Evolutionary conservation across 1,140 invertebrate genomes (phyloP), one percentile per base, ranked within the genome.

Genomic region (Leptestheria dahalacensis): DNA sequence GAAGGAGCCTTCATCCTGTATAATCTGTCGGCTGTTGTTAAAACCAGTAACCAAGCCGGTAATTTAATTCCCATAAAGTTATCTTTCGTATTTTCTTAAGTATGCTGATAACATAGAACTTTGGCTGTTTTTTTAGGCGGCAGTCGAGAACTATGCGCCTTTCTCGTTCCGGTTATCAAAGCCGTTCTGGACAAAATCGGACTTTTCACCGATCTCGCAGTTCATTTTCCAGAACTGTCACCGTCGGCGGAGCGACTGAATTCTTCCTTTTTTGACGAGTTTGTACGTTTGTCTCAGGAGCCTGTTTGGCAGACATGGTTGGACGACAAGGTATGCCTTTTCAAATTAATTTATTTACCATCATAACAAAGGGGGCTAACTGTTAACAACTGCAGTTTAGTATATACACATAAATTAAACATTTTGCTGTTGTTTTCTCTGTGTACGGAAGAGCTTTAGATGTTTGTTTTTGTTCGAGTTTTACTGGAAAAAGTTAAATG

Each of bases 111-210:
- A 6, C 46, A 18, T 23, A 59, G 46, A 46, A 59, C 50, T 57
- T 50, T 53, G 15, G 15, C 25, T 21, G 15, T 58, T 57, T 33
- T 64, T 66, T 21, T 50, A 78, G 76, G 69, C 61, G 71, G 71
- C 2, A 74, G 77, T 64, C 70, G 74, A 3, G 78, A 79, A 55
- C 78, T 78, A 60, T 81, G 82, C 66, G 78, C 78, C 3, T 82
- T 81, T 64, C 61, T 82, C 1, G 77, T 82, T 64, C 79, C 79
- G 3, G 78, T 82, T 23, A 71, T 83, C 71, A 80, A 81, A 68
- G 78, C 79, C 0, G 64, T 82, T 11, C 68, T 83, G 24, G 79
- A 81, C 52, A 80, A 80, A 67, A 73, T 74, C 23, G 69, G 71
- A 26, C 65, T 66, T 12, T 67, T 75, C 3, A 71, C 82, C 33